Base-by-base conservation (phyloP, 30 jellyfish, hydroid and myxozoan species). In the Aurelia sp. region DNA sequence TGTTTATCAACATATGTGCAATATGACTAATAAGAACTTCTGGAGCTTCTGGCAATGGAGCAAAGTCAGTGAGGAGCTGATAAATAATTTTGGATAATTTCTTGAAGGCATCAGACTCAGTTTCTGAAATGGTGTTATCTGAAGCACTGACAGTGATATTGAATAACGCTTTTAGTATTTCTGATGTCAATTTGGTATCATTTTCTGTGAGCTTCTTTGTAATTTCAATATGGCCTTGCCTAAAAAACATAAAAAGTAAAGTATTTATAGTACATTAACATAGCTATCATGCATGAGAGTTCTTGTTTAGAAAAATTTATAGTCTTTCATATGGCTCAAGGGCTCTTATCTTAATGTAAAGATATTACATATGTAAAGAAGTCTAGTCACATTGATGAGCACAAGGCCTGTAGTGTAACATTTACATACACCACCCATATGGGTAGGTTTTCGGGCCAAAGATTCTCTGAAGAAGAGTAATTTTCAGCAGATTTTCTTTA, bases 131-230 rank as follows among this genome's bases (percentile, higher is more conserved):
- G 44, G 75, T 31, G 0, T 72, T 58, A 19, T 84, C 85, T 18
- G 72, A 24, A 18, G 72, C 67, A 12, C 38, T 74, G 11, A 90
- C 81, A 40, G 94, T 81, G 40, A 94, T 67, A 67, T 94, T 94
- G 81, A 94, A 94, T 61, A 89, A 63, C 1, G 97, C 82, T 52
- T 89, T 94, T 24, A 94, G 61, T 10, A 84, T 75, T 69, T 94
- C 99, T 17, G 80, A 63, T 20, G 74, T 47, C 61, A 88, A 30
- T 58, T 67, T 85, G 4, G 38, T 24, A 57, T 59, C 58, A 13
- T 10, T 67, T 18, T 64, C 74, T 20, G 67, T 0, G 7, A 71
- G 31, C 44, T 59, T 67, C 48, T 12, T 21, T 71, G 82, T 13
- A 13, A 4, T 59, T 59, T 59, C 33, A 21, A 5, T 21, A 11